These are phyloP conservation scores for Benitochromis conjunctus DNA, from an alignment of 2,113 vertebrate genomes.

Conservation along the genomic window DNA sequence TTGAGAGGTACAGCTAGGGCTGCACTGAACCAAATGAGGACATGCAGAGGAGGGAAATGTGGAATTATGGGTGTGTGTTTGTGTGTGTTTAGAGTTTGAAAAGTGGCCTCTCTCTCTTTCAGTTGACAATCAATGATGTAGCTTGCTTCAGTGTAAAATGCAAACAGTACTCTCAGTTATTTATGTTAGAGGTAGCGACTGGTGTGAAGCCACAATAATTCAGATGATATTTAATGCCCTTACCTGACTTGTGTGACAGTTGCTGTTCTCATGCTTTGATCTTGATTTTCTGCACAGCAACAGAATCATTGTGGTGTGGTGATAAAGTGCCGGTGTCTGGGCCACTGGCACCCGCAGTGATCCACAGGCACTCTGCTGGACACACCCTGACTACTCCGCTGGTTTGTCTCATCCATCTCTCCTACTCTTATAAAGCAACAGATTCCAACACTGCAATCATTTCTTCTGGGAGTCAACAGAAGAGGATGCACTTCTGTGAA, in stretches of 20 bases:
- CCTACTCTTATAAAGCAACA: neutral
- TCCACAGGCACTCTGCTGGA: constrained; percentile 56
- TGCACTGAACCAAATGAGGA: neutral
- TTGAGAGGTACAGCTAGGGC: constrained; percentile 23
- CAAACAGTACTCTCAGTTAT: neutral
- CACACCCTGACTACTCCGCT: constrained; percentile 52
- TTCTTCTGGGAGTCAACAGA: constrained; percentile 11
- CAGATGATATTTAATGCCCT: constrained; percentile 6
- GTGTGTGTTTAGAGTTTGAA: neutral
- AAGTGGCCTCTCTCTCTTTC: neutral
- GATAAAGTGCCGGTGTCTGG: constrained; percentile 38
- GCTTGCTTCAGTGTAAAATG: neutral
- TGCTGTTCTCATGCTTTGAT: neutral
- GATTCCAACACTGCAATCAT: constrained; percentile 13
- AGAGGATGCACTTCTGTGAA: neutral
- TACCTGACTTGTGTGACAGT: neutral
- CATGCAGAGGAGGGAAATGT: neutral
- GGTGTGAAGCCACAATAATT: neutral
- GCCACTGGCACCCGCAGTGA: constrained; percentile 51
- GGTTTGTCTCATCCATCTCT: constrained; percentile 45
- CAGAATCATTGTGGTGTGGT: constrained; percentile 25
- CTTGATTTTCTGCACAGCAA: constrained; percentile 21
- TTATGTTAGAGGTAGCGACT: constrained; percentile 9
- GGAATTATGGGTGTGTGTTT: neutral
- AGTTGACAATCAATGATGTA: constrained; percentile 12